These are phyloP conservation scores for Cyclopterus lumpus DNA, from an alignment of 2,797 vertebrate genomes.

Conservation along the genomic window DNA sequence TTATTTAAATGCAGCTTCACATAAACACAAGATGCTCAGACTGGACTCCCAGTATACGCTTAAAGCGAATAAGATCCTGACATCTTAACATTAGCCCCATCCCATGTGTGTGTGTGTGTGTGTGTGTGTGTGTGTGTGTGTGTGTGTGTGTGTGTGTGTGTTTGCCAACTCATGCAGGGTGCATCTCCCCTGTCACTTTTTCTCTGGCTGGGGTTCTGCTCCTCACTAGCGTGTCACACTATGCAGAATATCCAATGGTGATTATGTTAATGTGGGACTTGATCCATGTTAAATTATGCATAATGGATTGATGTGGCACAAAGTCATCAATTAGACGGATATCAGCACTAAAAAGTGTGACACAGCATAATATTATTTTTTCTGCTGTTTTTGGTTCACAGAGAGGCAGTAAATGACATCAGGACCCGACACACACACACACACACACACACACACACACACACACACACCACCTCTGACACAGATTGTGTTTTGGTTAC, in stretches of 20 bases:
- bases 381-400: constrained; percentile 50
- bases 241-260: constrained; percentile 85
- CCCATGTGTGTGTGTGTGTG: constrained; percentile 57
- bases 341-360: constrained; percentile 86
- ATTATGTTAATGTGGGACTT: constrained; percentile 89
- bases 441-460: too few species aligned
- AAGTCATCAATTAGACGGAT: constrained; percentile 89
- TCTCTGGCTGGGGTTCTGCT: constrained; percentile 77
- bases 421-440: constrained; percentile 13
- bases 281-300: constrained; percentile 91
- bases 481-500: constrained; percentile 1
- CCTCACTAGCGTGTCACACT: constrained; percentile 82
- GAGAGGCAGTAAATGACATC: constrained; percentile 35
- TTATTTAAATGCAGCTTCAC: constrained; percentile 74
- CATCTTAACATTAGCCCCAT: constrained; percentile 83
- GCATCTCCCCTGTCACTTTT: constrained; percentile 77
- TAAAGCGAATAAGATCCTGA: constrained; percentile 80
- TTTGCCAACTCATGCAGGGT: constrained; percentile 78
- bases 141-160: constrained; percentile 60
- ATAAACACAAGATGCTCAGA: constrained; percentile 72
- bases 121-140: constrained; percentile 42
- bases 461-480: neutral
- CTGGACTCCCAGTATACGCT: constrained; percentile 80
- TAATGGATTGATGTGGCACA: constrained; percentile 89
- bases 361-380: constrained; percentile 74